phyloP scores from a whole-genome alignment of 2,797 vertebrate genomes.

The Scolopax rusticola region DNA sequence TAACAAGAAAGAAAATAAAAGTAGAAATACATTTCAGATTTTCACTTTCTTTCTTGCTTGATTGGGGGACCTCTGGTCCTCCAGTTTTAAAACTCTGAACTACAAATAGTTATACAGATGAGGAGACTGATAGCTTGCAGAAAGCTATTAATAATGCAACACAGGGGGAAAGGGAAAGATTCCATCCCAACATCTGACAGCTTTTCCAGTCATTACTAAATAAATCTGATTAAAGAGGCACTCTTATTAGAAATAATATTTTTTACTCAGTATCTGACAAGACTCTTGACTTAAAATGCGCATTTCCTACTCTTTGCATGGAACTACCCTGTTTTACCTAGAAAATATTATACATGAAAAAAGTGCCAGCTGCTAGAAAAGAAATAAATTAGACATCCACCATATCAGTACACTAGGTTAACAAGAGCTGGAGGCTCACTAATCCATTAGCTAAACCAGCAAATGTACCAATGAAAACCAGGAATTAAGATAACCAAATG shows the following conservation, averaged over 20 bases:
- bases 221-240: neutral
- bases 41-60: neutral
- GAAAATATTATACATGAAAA: neutral
- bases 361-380: neutral
- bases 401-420: neutral
- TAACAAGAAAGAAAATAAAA: neutral
- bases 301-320: neutral
- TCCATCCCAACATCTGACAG: neutral
- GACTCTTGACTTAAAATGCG: neutral
- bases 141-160: neutral
- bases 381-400: neutral
- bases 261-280: neutral
- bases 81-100: neutral
- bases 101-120: neutral
- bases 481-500: neutral
- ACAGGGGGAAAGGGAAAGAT: neutral
- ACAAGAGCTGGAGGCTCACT: neutral
- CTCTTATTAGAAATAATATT: neutral
- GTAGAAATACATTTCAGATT: neutral
- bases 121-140: neutral
- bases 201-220: neutral
- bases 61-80: neutral
- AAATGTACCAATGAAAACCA: neutral
- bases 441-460: neutral
- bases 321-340: neutral